Conservation (phyloP, 1,140 invertebrate species). For the Meloidogyne exigua region DNA sequence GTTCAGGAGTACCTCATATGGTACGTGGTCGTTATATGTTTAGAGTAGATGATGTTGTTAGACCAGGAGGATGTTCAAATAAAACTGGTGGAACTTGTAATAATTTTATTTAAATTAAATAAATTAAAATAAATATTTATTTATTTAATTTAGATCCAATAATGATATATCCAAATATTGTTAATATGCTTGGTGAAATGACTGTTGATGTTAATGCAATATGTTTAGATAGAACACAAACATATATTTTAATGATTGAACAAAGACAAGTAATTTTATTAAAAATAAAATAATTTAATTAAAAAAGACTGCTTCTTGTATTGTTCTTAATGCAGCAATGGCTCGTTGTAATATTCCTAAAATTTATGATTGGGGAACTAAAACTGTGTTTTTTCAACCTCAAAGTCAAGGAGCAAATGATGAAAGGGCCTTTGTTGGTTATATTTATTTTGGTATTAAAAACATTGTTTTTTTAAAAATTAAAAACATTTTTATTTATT, state of each 20-base stretch:
- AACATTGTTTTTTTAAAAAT: neutral
- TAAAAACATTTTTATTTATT: conserved; percentile 4
- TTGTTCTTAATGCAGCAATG: conserved; percentile 57
- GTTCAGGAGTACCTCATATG: conserved; percentile 63
- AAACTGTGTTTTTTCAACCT: conserved; percentile 64
- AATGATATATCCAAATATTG: conserved; percentile 63
- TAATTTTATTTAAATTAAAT: neutral
- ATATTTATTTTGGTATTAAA: conserved; percentile 60
- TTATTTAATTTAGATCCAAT: conserved; percentile 61
- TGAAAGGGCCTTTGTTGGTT: conserved; percentile 63
- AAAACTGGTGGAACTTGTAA: conserved; percentile 63
- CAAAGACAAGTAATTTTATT: conserved; percentile 48
- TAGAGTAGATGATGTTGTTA: conserved; percentile 61
- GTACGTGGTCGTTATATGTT: conserved; percentile 63
- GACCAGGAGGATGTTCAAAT: conserved; percentile 62
- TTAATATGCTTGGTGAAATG: conserved; percentile 64
- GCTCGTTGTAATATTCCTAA: conserved; percentile 60
- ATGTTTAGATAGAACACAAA: conserved; percentile 57
- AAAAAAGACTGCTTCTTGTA: conserved; percentile 58
- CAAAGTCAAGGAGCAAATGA: conserved; percentile 63
- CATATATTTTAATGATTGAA: conserved; percentile 63
- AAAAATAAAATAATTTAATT: conserved; percentile 2
- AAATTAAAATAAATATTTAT: conserved; percentile 5
- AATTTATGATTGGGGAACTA: conserved; percentile 64
- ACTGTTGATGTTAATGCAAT: conserved; percentile 63